phyloP scores from a whole-genome alignment of 2,797 vertebrate species.

The Lepus townsendii region DNA sequence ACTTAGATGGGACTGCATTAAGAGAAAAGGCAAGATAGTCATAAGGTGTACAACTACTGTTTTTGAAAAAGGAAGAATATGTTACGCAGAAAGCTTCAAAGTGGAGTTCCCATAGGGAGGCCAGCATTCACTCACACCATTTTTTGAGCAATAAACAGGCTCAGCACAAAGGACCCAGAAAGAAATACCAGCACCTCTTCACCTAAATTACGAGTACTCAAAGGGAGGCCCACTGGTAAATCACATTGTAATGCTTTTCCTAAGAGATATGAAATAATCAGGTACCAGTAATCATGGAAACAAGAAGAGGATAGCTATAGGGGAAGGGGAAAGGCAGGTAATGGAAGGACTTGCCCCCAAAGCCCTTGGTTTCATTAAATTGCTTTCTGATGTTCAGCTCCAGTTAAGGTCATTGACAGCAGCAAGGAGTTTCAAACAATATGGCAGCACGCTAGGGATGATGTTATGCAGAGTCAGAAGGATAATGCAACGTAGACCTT shows the following conservation, averaged over 20 bases:
- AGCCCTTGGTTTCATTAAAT: background rate
- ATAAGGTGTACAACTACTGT: background rate
- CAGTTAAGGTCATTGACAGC: background rate
- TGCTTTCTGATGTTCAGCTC: background rate
- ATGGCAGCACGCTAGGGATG: background rate
- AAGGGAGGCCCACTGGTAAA: background rate
- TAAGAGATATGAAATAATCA: background rate
- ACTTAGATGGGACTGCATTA: background rate
- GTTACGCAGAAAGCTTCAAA: background rate
- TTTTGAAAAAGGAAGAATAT: background rate
- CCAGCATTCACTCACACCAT: background rate
- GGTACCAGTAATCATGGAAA: background rate
- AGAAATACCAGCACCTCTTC: background rate
- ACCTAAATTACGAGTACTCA: background rate
- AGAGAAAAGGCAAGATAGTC: background rate
- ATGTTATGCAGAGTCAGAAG: too few relatives aligned
- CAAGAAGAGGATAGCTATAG: accelerated
- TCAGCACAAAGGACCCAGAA: background rate
- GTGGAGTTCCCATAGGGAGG: background rate
- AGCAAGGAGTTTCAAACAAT: background rate
- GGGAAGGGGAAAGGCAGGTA: background rate
- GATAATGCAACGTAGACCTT: background rate
- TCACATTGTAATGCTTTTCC: background rate
- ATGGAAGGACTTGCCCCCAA: background rate
- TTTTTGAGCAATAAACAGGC: background rate